Percentiles rank a stretch among this genome's conserved stretches.
Conservation (phyloP, 2,113 vertebrate genomes). For the Helogale parvula region DNA sequence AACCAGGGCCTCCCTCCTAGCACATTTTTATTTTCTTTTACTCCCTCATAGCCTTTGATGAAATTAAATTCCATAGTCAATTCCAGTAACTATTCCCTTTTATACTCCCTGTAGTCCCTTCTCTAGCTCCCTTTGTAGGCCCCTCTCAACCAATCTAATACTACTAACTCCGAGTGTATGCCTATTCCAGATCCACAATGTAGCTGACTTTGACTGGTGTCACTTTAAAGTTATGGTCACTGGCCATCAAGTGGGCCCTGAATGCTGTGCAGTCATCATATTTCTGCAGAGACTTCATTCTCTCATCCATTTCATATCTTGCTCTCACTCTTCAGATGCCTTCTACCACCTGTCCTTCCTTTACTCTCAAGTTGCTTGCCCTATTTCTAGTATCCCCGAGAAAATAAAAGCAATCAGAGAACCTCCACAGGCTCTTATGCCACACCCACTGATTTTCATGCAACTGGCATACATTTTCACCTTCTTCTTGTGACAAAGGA, state of each 20-base stretch:
- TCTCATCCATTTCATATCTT: neutral
- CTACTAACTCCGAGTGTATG: neutral
- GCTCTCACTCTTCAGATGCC: neutral
- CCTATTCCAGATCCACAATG: neutral
- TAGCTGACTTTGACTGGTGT: neutral
- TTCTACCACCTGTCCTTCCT: neutral
- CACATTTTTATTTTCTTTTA: neutral
- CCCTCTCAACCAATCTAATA: neutral
- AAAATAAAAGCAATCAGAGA: neutral
- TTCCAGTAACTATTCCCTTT: neutral
- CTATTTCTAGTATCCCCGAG: neutral
- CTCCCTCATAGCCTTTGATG: neutral
- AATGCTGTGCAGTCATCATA: neutral
- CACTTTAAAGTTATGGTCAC: neutral
- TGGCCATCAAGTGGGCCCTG: neutral
- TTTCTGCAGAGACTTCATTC: neutral
- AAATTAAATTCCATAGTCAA: neutral
- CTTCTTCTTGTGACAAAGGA: neutral
- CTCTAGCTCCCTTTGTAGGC: neutral
- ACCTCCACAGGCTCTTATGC: neutral
- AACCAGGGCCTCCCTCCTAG: too few species aligned
- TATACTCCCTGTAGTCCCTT: neutral
- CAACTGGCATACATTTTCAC: too few species aligned
- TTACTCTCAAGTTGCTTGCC: neutral
- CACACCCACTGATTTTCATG: neutral